Evolutionary conservation across 2,797 vertebrate genomes (phyloP).

Genomic region (Acridotheres tristis): DNA sequence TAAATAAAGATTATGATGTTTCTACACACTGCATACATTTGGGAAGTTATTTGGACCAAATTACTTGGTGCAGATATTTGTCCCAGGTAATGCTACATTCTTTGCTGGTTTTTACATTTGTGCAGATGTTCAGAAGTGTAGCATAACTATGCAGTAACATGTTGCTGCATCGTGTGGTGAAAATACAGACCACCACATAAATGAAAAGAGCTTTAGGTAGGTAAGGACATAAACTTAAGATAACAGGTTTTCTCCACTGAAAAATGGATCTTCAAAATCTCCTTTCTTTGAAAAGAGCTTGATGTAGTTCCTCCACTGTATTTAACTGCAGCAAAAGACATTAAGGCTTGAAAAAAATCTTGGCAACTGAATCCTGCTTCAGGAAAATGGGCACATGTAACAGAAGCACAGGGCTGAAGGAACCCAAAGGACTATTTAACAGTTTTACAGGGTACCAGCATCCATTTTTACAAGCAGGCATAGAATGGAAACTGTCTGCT

Average conservation of each 20-base stretch:
- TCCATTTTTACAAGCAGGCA: not conserved
- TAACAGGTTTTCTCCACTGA: not conserved
- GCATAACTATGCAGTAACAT: not conserved
- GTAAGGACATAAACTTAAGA: not conserved
- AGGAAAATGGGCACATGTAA: not conserved
- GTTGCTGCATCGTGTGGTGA: not conserved
- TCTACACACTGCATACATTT: not conserved
- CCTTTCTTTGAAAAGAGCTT: not conserved
- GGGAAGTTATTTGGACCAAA: not conserved
- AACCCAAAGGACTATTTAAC: not conserved
- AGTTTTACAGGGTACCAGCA: not conserved
- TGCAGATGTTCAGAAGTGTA: not conserved
- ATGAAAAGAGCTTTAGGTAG: not conserved
- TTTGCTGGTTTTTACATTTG: not conserved
- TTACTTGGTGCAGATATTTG: not conserved
- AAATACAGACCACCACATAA: not conserved
- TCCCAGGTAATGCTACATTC: not conserved
- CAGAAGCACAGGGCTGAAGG: not conserved
- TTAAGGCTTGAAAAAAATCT: not conserved
- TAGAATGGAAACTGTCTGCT: not conserved
- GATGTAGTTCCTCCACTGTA: not conserved
- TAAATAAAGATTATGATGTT: not conserved
- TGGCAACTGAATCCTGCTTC: not conserved
- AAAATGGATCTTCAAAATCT: not conserved
- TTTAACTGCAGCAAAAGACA: conserved; percentile 6